These are phyloP conservation scores for Hemitrygon akajei DNA, from an alignment of 2,797 vertebrate species.

Conservation along the genomic window DNA sequence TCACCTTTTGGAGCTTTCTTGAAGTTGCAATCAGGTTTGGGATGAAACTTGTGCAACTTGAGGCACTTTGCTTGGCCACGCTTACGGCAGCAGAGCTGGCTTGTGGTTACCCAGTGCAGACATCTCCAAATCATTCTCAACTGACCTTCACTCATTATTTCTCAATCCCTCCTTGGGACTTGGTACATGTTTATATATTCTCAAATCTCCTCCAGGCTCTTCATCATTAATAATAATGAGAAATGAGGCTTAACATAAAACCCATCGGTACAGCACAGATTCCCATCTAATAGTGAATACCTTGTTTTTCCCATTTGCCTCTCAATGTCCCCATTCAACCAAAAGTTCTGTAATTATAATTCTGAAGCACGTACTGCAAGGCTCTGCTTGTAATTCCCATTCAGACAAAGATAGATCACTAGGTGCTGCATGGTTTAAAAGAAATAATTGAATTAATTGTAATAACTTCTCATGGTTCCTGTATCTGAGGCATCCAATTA, in stretches of 20 bases:
- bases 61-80: too few species aligned
- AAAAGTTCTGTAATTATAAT: not conserved
- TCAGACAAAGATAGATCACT: not conserved
- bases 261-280: not conserved
- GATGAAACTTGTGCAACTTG: not conserved
- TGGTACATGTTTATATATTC: not conserved
- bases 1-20: not conserved
- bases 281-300: conserved; percentile 1
- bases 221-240: not conserved
- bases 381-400: not conserved
- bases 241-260: not conserved
- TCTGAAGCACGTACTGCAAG: not conserved
- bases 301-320: not conserved
- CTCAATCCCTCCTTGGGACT: not conserved
- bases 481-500: not conserved
- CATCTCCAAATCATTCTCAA: not conserved
- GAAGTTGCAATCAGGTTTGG: not conserved
- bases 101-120: not conserved
- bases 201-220: not conserved
- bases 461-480: not conserved
- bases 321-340: not conserved
- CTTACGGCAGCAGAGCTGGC: not conserved
- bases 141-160: not conserved
- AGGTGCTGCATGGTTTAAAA: not conserved
- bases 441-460: not conserved